Evolutionary conservation across 2,113 vertebrate species (phyloP).

Genomic region (Bothrops jararaca): DNA sequence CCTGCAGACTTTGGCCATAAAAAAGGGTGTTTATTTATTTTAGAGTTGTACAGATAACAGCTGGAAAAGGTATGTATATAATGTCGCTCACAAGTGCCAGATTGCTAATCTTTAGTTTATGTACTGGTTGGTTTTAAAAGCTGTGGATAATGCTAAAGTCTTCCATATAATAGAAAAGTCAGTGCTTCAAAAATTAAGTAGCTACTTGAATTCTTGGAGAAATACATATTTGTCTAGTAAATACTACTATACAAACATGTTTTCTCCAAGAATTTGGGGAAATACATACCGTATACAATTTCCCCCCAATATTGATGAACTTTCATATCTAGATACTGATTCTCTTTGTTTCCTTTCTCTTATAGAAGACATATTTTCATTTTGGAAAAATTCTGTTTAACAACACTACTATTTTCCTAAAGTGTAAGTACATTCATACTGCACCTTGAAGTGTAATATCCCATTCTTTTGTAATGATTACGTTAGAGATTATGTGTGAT

Average conservation of each 20-base stretch:
- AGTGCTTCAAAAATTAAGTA: background rate
- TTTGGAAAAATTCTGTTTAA: slow-evolving; percentile 80
- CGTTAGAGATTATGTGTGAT: background rate
- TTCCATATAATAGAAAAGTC: background rate
- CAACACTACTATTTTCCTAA: slow-evolving; percentile 76
- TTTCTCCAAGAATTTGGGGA: too few relatives aligned
- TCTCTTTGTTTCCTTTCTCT: slow-evolving; percentile 27
- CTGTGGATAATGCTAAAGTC: background rate
- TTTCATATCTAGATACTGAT: background rate
- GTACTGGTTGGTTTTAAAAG: background rate
- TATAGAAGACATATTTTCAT: slow-evolving; percentile 71
- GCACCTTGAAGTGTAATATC: background rate
- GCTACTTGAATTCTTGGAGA: background rate
- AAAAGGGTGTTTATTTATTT: background rate
- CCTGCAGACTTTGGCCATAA: background rate
- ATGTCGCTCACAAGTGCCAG: background rate
- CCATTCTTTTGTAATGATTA: background rate
- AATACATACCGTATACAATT: background rate
- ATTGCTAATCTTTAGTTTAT: background rate
- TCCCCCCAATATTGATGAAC: background rate
- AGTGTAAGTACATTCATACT: slow-evolving; percentile 69
- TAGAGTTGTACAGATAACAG: background rate
- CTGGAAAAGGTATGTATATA: background rate
- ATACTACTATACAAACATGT: too few relatives aligned
- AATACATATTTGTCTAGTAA: background rate